Base-by-base conservation (phyloP, 2,113 vertebrate genomes). In the Anthoscopus minutus region DNA sequence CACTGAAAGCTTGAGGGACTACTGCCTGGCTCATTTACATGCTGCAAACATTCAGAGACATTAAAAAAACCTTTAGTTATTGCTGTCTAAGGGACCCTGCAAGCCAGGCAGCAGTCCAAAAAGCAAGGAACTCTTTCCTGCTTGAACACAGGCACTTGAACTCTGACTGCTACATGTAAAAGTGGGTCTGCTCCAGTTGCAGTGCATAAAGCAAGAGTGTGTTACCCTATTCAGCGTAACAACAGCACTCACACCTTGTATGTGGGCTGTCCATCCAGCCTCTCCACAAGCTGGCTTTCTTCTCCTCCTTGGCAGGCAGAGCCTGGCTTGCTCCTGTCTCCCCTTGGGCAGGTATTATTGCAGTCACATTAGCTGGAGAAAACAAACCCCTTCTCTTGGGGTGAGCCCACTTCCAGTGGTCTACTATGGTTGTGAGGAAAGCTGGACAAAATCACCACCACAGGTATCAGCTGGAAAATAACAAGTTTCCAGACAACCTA, bases 181-280 rank as follows among this genome's bases (percentile, higher is more conserved):
- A 80, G n/a, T 4, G 8, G 31, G 17, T 45, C 78, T 79, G 47
- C 15, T 87, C 30, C 56, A 85, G 53, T 25, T 86, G 58, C 67
- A 40, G 4, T 15, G 27, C 7, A 61, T 18, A 35, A 44, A 61
- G 24, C 14, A 38, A 50, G 12, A 88, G 23, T 8, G 19, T 40
- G n/a, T 37, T 50, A 48, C 7, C 8, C 23, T 24, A 30, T 30
- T 33, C 33, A 44, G 16, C 22, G 33, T 58, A 83, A 27, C 2
- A 11, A 28, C 15, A 47, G 50, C 10, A 3, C n/a, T 70, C 38
- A 48, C 56, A 45, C 12, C 42, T 81, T 81, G 21, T 35, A 27
- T 0, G 0, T 18, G 6, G 40, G 28, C 17, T 57, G 20, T 71
- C 48, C 57, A 40, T 33, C 5, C 44, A 81, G 40, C 12, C 10